Base-by-base conservation (phyloP, 2,797 vertebrate species). In the Epinephelus awoara region DNA sequence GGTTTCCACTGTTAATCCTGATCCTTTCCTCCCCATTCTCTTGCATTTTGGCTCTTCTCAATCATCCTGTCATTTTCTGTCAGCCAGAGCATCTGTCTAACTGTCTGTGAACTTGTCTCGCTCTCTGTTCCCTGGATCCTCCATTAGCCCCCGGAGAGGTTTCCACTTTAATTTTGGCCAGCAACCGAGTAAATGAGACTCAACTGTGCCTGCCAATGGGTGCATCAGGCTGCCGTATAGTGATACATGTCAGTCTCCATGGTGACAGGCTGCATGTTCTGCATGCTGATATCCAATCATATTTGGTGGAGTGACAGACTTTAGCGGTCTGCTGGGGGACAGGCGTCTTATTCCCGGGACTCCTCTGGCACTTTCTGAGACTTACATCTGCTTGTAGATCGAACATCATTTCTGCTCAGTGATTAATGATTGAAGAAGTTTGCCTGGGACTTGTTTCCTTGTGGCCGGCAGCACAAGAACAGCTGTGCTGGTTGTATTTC, bases 181-280 rank as follows among this genome's bases (percentile, higher is more conserved):
- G 82, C 72, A 70, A 80, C 77, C 17, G 8, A 61, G 18, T 47
- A 68, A 71, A 58, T 66, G 64, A 76, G 75, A 19, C 59, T 75
- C 51, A 52, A 57, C 74, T 34, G 76, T 47, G 65, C 65, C 85
- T 79, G 77, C 85, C 77, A 75, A 27, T 75, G 79, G 75, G 49
- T 19, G 65, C 23, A 8, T 72, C 74, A 76, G 47, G 54, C 72
- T 44, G 14, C 46, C 5, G 1, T 67, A 79, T 67, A 79, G 55
- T 84, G 88, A 91, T 84, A 82, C 85, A 86, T 88, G 88, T 88
- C 89, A 82, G 87, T 93, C 84, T 85, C 87, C 88, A 89, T 91
- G 89, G 88, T 82, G 87, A 92, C 84, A 81, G 87, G n/a, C 70
- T 47, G 72, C 76, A 77, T 76, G 75, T 56, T 76, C 71, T 85